Conservation (phyloP, 2,888 invertebrate species). For the Leptinotarsa peninsularis region DNA sequence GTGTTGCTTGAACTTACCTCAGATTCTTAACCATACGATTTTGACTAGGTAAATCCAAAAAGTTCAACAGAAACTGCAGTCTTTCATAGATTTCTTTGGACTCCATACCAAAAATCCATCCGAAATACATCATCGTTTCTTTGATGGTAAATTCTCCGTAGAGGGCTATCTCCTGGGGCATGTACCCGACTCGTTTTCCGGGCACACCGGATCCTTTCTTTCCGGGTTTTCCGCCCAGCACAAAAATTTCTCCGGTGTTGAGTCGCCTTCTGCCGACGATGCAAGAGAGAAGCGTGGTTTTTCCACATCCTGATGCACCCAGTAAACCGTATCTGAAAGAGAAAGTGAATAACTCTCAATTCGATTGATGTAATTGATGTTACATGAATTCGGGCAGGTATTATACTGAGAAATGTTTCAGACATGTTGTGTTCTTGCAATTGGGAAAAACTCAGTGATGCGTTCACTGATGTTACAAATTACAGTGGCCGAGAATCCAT, state of each 20-base stretch:
- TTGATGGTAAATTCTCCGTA: constrained; percentile 93
- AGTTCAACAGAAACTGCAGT: constrained; percentile 87
- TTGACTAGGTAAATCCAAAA: constrained; percentile 90
- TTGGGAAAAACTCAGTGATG: constrained; percentile 7
- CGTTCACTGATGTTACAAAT: not conserved
- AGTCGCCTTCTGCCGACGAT: constrained; percentile 89
- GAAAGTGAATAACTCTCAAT: constrained; percentile 24
- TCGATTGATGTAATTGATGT: constrained; percentile 24
- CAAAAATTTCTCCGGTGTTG: constrained; percentile 89
- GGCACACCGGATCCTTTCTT: constrained; percentile 86
- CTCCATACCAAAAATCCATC: constrained; percentile 94
- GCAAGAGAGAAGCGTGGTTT: constrained; percentile 92
- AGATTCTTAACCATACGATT: constrained; percentile 84
- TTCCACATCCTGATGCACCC: constrained; percentile 97
- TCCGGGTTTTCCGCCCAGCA: constrained; percentile 92
- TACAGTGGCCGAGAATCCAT: too few relatives aligned
- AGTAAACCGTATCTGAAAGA: constrained; percentile 87
- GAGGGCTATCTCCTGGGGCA: constrained; percentile 93
- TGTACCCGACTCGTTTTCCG: constrained; percentile 95
- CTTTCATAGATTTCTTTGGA: constrained; percentile 83
- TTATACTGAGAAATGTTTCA: constrained; percentile 5
- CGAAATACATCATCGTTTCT: constrained; percentile 97
- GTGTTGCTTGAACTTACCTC: constrained; percentile 66
- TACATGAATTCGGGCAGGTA: constrained; percentile 31
- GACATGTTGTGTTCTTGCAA: not conserved